These are phyloP conservation scores for Argya squamiceps DNA, from an alignment of 2,797 vertebrate genomes.

Conservation along the genomic window DNA sequence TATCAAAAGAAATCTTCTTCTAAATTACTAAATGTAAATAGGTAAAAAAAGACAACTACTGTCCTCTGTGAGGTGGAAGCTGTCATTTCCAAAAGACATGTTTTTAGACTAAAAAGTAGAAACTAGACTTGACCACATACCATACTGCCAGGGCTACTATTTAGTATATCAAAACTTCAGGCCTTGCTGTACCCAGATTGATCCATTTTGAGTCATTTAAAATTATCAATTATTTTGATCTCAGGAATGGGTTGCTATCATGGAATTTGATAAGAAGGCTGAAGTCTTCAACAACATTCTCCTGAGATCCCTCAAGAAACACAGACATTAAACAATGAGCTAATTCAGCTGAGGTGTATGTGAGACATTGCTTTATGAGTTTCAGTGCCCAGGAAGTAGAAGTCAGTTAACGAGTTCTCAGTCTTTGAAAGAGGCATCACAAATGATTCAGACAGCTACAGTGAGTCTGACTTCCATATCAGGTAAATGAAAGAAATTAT, in stretches of 20 bases:
- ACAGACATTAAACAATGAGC: background rate
- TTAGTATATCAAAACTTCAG: background rate
- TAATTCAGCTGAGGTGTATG: background rate
- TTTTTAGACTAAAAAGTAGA: background rate
- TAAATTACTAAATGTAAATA: background rate
- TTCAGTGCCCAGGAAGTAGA: background rate
- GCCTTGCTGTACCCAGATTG: background rate
- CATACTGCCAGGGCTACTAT: background rate
- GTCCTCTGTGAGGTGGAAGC: background rate
- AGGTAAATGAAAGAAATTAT: constrained; percentile 5
- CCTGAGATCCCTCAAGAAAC: background rate
- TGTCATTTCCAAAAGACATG: background rate
- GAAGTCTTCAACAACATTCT: background rate
- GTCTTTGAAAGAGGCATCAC: background rate
- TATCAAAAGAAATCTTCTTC: background rate
- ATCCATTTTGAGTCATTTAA: background rate
- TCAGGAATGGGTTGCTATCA: background rate
- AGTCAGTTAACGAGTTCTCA: background rate
- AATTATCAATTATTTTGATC: background rate
- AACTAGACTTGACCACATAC: background rate
- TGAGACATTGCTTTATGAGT: background rate
- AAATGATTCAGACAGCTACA: background rate
- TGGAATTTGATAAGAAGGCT: background rate
- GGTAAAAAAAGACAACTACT: background rate
- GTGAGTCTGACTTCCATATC: background rate